phyloP scores from a whole-genome alignment of 2,113 vertebrate species.

The Dipodomys ordii region DNA sequence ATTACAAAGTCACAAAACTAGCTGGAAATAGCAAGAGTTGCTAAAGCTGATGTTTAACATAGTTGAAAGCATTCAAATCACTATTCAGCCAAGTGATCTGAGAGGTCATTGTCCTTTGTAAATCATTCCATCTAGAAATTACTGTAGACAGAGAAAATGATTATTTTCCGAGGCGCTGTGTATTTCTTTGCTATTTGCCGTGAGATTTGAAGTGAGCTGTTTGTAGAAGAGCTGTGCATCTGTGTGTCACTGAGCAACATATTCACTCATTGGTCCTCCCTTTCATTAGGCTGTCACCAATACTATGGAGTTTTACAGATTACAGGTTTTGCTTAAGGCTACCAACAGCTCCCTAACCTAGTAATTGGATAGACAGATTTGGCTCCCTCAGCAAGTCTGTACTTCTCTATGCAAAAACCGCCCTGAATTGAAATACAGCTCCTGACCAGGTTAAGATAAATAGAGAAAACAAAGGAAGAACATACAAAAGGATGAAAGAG shows the following conservation, averaged over 20 bases:
- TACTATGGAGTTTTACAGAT: constrained; percentile 70
- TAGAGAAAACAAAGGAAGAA: background rate
- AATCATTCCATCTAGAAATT: background rate
- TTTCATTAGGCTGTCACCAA: constrained; percentile 73
- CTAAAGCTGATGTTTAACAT: background rate
- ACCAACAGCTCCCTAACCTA: constrained; percentile 56
- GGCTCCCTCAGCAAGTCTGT: constrained; percentile 73
- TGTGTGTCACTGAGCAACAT: constrained; percentile 37
- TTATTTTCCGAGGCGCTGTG: background rate
- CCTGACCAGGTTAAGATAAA: constrained; percentile 26
- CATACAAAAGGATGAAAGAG: too few relatives aligned
- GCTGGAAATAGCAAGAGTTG: background rate
- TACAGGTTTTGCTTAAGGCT: constrained; percentile 70
- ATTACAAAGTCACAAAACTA: background rate
- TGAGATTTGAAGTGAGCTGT: constrained; percentile 46
- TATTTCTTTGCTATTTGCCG: background rate
- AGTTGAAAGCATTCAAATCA: background rate
- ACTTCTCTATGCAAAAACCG: constrained; percentile 27
- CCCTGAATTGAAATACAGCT: constrained; percentile 51
- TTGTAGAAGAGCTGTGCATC: constrained; percentile 40
- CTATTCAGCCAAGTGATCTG: background rate
- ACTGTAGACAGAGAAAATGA: background rate
- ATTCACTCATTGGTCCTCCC: constrained; percentile 43
- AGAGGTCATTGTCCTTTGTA: background rate
- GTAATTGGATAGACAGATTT: constrained; percentile 79